Evolutionary conservation across 2,888 invertebrate genomes (phyloP).

Genomic region (Polietes domitor): DNA sequence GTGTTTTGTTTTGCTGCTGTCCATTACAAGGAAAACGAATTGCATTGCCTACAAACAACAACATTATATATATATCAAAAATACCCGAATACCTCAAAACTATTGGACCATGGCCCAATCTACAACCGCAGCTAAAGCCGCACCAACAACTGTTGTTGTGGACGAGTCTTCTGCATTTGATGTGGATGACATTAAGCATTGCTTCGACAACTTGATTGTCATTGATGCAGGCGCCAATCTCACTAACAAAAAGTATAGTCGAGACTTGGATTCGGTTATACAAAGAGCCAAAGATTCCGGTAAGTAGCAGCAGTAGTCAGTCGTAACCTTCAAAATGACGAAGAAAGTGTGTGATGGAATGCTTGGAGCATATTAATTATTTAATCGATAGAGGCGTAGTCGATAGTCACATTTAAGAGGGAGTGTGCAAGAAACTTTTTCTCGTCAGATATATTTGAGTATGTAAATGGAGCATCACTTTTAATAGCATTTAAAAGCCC

Average conservation of each 20-base stretch:
- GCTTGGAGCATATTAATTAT: slow-evolving; percentile 3
- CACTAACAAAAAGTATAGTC: slow-evolving; percentile 95
- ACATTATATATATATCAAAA: slow-evolving; percentile 60
- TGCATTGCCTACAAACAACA: too few species aligned
- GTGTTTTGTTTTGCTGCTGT: slow-evolving; percentile 47
- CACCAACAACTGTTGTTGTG: slow-evolving; percentile 61
- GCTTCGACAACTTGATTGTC: slow-evolving; percentile 94
- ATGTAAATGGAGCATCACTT: too few species aligned
- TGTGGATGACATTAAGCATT: slow-evolving; percentile 85
- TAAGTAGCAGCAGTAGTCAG: slow-evolving; percentile 77
- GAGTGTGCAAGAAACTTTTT: too few species aligned
- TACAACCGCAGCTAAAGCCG: slow-evolving; percentile 14
- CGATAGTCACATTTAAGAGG: too few species aligned
- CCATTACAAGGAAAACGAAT: slow-evolving; percentile 13
- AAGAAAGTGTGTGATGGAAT: background rate
- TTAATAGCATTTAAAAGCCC: too few species aligned
- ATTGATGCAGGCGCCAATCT: slow-evolving; percentile 96
- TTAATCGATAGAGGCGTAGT: slow-evolving; percentile 22
- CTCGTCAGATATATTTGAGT: too few species aligned
- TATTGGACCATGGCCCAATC: slow-evolving; percentile 53
- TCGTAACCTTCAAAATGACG: slow-evolving; percentile 11
- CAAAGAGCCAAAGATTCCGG: slow-evolving; percentile 96
- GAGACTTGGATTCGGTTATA: slow-evolving; percentile 95
- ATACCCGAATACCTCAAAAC: slow-evolving; percentile 46
- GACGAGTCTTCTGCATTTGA: slow-evolving; percentile 68